Conservation (phyloP, 1,140 invertebrate genomes). For the Brachystomella parvula region DNA sequence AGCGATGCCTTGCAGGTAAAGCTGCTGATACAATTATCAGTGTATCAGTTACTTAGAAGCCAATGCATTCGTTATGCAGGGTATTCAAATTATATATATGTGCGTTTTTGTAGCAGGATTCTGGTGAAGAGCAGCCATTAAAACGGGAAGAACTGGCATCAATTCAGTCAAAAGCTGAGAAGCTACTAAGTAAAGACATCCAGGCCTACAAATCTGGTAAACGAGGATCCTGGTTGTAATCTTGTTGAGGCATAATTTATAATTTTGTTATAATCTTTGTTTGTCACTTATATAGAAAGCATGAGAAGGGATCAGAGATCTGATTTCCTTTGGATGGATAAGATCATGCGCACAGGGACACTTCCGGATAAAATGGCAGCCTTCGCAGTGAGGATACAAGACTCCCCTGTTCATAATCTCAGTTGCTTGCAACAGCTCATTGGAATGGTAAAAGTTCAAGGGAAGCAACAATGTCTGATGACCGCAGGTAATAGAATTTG, state of each 20-base stretch:
- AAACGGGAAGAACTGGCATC: constrained; percentile 3
- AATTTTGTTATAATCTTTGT: not conserved
- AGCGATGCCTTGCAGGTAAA: not conserved
- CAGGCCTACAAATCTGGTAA: constrained; percentile 15
- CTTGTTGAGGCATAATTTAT: not conserved
- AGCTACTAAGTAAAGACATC: constrained; percentile 14
- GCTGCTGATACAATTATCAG: not conserved
- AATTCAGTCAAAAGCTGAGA: constrained; percentile 5
- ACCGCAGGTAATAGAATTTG: constrained; percentile 26
- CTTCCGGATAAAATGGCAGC: constrained; percentile 78
- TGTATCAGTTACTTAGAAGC: not conserved
- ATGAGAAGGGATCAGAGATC: constrained; percentile 16
- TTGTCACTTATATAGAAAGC: constrained; percentile 2
- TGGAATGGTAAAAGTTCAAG: constrained; percentile 69
- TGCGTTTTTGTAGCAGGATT: not conserved
- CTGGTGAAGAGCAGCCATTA: constrained; percentile 11
- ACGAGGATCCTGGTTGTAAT: not conserved
- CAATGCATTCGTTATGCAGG: not conserved
- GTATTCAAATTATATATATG: not conserved
- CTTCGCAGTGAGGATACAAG: constrained; percentile 69
- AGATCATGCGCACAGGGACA: constrained; percentile 69
- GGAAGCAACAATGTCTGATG: constrained; percentile 60
- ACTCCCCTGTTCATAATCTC: constrained; percentile 74
- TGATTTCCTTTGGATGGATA: constrained; percentile 61
- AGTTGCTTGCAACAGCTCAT: constrained; percentile 61